These are phyloP conservation scores for Nemotelus nigrinus DNA, from an alignment of 2,888 invertebrate genomes.

Conservation along the genomic window DNA sequence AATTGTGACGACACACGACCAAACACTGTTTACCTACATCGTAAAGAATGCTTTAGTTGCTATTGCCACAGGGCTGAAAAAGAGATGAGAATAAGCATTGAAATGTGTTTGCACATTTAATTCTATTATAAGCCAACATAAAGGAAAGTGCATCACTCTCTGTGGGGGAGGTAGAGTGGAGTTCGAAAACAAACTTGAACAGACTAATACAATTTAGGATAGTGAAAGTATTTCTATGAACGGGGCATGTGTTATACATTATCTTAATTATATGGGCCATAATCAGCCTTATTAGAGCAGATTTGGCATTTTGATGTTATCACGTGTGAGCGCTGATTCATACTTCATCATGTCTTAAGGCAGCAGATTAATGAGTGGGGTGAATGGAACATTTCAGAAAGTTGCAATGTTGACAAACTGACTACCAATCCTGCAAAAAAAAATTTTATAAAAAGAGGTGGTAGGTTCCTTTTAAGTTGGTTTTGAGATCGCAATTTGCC, in stretches of 20 bases:
- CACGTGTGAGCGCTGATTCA: too few species aligned
- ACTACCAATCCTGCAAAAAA: too few species aligned
- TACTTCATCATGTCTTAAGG: too few species aligned
- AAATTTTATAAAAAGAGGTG: too few species aligned
- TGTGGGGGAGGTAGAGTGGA: background rate
- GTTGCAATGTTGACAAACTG: too few species aligned
- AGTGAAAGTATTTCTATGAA: background rate
- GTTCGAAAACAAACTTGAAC: background rate
- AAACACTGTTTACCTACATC: conserved; percentile 8
- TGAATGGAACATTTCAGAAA: too few species aligned
- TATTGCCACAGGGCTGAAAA: conserved; percentile 1
- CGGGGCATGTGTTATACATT: conserved; percentile 4
- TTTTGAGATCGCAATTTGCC: too few species aligned
- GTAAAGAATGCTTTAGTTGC: conserved; percentile 18
- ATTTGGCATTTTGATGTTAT: too few species aligned
- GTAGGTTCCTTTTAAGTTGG: too few species aligned
- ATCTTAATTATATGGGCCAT: background rate
- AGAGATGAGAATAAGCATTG: conserved; percentile 37
- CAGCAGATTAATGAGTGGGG: too few species aligned
- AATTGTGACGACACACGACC: conserved; percentile 32
- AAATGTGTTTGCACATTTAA: conserved; percentile 38
- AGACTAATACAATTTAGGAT: background rate
- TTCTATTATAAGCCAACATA: conserved; percentile 38
- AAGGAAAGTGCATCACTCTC: background rate
- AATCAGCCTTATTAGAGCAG: too few species aligned